Evolutionary conservation across 2,888 invertebrate species (phyloP), one percentile per base, ranked within the genome.

Genomic region (Therioaphis trifolii): DNA sequence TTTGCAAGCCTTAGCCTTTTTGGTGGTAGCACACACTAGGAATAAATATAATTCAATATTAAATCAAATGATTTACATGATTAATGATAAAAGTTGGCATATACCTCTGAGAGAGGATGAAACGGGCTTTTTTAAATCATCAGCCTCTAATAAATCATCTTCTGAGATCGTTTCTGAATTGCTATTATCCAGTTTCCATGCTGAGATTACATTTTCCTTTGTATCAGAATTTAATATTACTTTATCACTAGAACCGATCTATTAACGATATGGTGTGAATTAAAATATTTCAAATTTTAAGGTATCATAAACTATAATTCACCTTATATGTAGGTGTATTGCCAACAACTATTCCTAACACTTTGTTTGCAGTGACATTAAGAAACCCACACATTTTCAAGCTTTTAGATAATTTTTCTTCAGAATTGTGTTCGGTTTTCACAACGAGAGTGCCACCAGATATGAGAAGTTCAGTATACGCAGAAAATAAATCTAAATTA

Each of bases 1-100:
- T 87, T 99, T 99, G 88, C 99, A 99, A 0, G 99, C 98, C 89
- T 97, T 98, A 84, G 96, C 92, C 89, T 97, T 95, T 1, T 96
- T 96, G 0, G 96, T 96, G 1, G 95, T 95, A 15, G 94, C 92
- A 88, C 96, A 96, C 27, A 95, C 96, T 92, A 88, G 84, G 79
- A 40, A 68, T 21, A 24, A 12, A 24, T 40, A n/a, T 21, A 40
- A n/a, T 68, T 55, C 7, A 0, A 55, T 21, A 40, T 71, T 24
- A 21, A 58, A 35, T 35, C 3, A 35, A 35, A 35, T 35, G 3
- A 35, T n/a, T n/a, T n/a, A n/a, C n/a, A n/a, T n/a, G n/a, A n/a
- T n/a, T n/a, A n/a, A n/a, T n/a, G n/a, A n/a, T n/a, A n/a, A n/a
- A n/a, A n/a, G n/a, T n/a, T n/a, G n/a, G n/a, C n/a, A n/a, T n/a